Conservation (phyloP, 2,113 vertebrate genomes). For the Melanerpes aurifrons region DNA sequence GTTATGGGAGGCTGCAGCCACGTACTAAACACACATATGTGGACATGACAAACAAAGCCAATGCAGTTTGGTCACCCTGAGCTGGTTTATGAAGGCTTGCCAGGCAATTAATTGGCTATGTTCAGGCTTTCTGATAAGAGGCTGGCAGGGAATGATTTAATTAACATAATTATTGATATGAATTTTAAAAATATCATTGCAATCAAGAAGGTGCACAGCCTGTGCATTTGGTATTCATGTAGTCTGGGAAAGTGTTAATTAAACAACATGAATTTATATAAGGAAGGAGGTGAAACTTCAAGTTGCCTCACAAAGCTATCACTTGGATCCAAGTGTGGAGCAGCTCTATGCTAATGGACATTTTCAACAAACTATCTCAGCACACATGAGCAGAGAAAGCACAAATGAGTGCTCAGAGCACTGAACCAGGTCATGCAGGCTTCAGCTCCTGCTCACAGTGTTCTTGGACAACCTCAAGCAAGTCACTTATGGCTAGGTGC, state of each 20-base stretch:
- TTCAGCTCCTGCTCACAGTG: background rate
- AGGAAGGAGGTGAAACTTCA: background rate
- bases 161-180: slow-evolving; percentile 77
- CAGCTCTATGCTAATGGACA: background rate
- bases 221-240: slow-evolving; percentile 69
- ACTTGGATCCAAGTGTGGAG: background rate
- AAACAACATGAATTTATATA: slow-evolving; percentile 51
- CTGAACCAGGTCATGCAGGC: background rate
- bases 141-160: slow-evolving; percentile 70
- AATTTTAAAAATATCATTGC: slow-evolving; percentile 75
- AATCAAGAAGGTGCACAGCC: slow-evolving; percentile 70
- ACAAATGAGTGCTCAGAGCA: background rate
- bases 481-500: background rate
- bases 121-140: slow-evolving; percentile 51
- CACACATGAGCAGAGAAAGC: background rate
- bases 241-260: slow-evolving; percentile 72
- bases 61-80: background rate
- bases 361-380: slow-evolving; percentile 18
- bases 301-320: background rate
- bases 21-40: background rate
- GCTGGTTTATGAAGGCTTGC: slow-evolving; percentile 3
- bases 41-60: background rate
- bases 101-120: slow-evolving; percentile 53
- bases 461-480: background rate
- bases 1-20: background rate